Evolutionary conservation across 2,113 vertebrate species (phyloP), one percentile per base, ranked within the genome.

Genomic region (Cynocephalus volans): DNA sequence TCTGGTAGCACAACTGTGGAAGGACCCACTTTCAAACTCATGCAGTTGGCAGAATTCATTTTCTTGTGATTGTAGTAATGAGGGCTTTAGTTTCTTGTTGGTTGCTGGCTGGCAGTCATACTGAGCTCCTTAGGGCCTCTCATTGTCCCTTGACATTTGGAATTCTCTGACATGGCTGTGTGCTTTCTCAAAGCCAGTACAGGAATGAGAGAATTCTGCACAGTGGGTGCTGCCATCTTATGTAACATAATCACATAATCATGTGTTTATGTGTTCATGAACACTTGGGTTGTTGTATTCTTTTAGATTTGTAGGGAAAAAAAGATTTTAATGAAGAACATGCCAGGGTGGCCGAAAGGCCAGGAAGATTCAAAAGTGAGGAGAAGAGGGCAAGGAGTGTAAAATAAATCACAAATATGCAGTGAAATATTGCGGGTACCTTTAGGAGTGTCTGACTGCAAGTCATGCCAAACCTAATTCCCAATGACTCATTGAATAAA

Each of bases 201-300:
- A 24, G 80, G 24, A 31, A 19, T 4, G 7, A 14, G 11, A 33
- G 31, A 26, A 13, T 31, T 26, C 14, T 18, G 18, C 23, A 67
- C 41, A 18, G 11, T 21, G 8, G 4, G 2, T 18, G n/a, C 18
- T 1, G 0, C 31, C 8, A 21, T 73, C 11, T 79, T 65, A 24
- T 1, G 31, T 14, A 26, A 19, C 24, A 24, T 0, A 15, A 23
- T 52, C 65, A 33, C 0, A 10, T 8, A 50, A 31, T 14, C 4
- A 1, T 26, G 62, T 58, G 7, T 31, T 19, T 58, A 41, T 41
- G 41, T 41, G 41, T 41, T 41, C 41, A 41, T 41, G 41, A 41
- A 41, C 41, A 21, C 12, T 70, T 14, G 21, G 33, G 28, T 15
- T 28, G 24, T 33, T 52, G 1, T 18, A 10, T 60, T 87, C 65